phyloP scores from a whole-genome alignment of 2,888 invertebrate genomes.

The Coenonympha glycerion region DNA sequence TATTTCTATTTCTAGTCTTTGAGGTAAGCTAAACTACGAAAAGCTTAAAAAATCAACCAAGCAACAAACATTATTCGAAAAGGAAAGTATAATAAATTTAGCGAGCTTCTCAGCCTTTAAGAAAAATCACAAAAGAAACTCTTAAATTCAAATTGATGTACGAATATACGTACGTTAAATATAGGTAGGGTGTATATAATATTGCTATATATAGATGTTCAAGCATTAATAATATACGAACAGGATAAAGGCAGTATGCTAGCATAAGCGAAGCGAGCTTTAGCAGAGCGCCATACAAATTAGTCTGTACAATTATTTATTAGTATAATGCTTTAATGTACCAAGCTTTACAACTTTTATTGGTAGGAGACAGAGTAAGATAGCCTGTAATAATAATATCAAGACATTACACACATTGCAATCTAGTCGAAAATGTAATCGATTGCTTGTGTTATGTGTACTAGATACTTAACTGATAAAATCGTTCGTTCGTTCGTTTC shows the following conservation, averaged over 20 bases:
- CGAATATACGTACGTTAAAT: slow-evolving; percentile 21
- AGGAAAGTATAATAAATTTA: slow-evolving; percentile 10
- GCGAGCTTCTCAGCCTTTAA: slow-evolving; percentile 11
- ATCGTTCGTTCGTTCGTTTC: too few species aligned
- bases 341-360: too few species aligned
- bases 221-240: slow-evolving; percentile 27
- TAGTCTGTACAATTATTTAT: too few species aligned
- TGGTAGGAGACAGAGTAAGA: too few species aligned
- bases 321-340: too few species aligned
- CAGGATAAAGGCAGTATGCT: slow-evolving; percentile 8
- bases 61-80: slow-evolving; percentile 3
- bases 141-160: slow-evolving; percentile 24
- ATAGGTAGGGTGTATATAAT: slow-evolving; percentile 11
- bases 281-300: not conserved
- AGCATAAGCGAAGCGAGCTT: not conserved
- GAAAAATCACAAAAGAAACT: slow-evolving; percentile 20
- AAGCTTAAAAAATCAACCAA: not conserved
- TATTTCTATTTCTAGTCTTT: too few species aligned
- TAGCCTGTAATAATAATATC: too few species aligned
- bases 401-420: too few species aligned
- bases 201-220: too few species aligned
- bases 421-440: too few species aligned
- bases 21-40: not conserved
- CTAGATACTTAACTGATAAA: too few species aligned
- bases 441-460: too few species aligned